Evolutionary conservation across 2,888 invertebrate genomes (phyloP).

Genomic region (Erannis defoliaria): DNA sequence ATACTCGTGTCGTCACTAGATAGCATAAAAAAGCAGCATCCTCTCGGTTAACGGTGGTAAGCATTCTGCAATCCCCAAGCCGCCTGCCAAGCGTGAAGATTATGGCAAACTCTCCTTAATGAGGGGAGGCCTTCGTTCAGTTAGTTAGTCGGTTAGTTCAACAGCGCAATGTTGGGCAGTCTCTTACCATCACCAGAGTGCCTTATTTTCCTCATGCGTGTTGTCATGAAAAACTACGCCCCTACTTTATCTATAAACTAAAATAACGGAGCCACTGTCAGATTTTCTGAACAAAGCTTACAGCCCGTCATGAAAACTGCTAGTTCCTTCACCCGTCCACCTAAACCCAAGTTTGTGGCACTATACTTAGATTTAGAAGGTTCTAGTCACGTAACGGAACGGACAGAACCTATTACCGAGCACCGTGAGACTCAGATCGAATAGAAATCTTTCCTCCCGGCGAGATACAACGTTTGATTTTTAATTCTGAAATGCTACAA

Average conservation of each 20-base stretch:
- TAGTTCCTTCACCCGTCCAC: no score
- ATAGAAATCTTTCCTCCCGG: conserved; percentile 28
- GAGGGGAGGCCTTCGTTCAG: no score
- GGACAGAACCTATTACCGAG: conserved; percentile 37
- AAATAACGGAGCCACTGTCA: neutral
- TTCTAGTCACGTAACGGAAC: conserved; percentile 33
- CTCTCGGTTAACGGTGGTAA: no score
- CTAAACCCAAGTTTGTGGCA: neutral
- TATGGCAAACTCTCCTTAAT: no score
- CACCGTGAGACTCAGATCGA: conserved; percentile 9
- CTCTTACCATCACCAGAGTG: no score
- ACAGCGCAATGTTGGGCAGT: no score
- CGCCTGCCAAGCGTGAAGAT: no score
- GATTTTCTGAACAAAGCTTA: neutral
- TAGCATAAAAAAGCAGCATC: no score
- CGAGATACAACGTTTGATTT: conserved; percentile 12
- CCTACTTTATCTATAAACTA: neutral
- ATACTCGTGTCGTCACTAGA: no score
- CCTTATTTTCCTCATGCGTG: no score
- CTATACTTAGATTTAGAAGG: neutral
- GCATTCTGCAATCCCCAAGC: no score
- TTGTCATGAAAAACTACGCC: neutral
- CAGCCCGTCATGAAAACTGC: neutral
- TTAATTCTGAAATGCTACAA: neutral
- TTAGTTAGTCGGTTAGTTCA: no score